Evolutionary conservation across 2,888 invertebrate species (phyloP).

Genomic region (Athripsodes cinereus): DNA sequence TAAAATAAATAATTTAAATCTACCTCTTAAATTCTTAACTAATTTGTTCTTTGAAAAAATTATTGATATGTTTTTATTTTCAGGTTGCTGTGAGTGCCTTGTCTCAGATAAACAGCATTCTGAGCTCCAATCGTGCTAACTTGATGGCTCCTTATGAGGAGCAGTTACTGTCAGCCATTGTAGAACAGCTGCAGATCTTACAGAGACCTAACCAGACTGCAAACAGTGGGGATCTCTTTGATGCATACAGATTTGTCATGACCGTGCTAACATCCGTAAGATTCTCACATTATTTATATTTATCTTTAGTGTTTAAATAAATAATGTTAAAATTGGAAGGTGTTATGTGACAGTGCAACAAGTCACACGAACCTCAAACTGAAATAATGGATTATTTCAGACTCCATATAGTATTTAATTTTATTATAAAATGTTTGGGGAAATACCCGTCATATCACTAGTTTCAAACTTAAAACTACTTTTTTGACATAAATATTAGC

Average conservation of each 20-base stretch:
- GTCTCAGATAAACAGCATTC: conserved; percentile 62
- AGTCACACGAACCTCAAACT: too few relatives aligned
- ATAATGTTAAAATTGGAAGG: background rate
- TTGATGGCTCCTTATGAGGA: conserved; percentile 56
- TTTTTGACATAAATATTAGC: too few relatives aligned
- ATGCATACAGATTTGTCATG: conserved; percentile 44
- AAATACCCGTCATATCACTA: too few relatives aligned
- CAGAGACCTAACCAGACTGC: conserved; percentile 29
- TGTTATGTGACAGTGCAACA: too few relatives aligned
- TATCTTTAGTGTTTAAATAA: too few relatives aligned
- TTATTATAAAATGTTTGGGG: too few relatives aligned
- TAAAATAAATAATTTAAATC: too few relatives aligned
- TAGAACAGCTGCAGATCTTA: conserved; percentile 45
- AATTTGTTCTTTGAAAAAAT: background rate
- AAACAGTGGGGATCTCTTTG: conserved; percentile 33
- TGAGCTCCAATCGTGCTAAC: conserved; percentile 48
- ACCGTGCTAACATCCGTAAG: conserved; percentile 40
- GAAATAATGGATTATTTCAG: too few relatives aligned
- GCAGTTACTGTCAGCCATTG: conserved; percentile 57
- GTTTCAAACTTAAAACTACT: too few relatives aligned
- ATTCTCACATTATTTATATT: too few relatives aligned
- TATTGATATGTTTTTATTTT: background rate
- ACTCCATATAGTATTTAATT: too few relatives aligned
- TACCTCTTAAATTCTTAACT: too few relatives aligned
- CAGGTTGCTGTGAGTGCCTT: conserved; percentile 55